Evolutionary conservation across 2,888 invertebrate genomes (phyloP).

Genomic region (Aleiodes alternator): DNA sequence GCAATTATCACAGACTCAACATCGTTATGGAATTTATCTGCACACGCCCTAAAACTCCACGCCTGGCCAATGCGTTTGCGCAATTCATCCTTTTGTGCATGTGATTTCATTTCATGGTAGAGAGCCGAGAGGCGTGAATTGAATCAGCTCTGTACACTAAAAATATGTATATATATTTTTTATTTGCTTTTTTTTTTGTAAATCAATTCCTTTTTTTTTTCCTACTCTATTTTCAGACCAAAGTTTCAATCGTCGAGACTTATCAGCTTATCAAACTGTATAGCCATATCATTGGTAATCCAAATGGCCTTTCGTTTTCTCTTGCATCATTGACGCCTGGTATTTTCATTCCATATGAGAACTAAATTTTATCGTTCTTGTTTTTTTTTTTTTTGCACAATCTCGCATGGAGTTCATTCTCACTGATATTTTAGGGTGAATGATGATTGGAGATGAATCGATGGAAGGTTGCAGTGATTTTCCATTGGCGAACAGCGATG

Average conservation of each 20-base stretch:
- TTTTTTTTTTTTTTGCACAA: neutral
- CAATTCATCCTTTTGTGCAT: conserved; percentile 38
- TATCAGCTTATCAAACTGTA: conserved; percentile 30
- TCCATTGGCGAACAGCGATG: too few species aligned
- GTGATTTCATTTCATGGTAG: conserved; percentile 8
- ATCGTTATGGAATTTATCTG: conserved; percentile 69
- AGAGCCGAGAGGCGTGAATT: conserved; percentile 25
- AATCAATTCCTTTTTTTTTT: conserved; percentile 6
- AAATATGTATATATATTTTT: conserved; percentile 8
- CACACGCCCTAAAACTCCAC: conserved; percentile 48
- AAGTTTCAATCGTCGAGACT: conserved; percentile 9
- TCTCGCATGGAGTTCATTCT: neutral
- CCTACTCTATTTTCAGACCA: conserved; percentile 5
- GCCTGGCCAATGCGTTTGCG: conserved; percentile 49
- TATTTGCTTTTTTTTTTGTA: conserved; percentile 6
- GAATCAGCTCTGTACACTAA: neutral
- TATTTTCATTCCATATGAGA: conserved; percentile 12
- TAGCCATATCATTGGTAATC: conserved; percentile 21
- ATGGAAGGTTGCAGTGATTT: too few species aligned
- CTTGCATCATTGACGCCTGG: conserved; percentile 2
- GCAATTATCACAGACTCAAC: conserved; percentile 56
- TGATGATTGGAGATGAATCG: neutral
- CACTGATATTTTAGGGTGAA: neutral
- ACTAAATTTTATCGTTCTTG: neutral
- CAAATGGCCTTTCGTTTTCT: conserved; percentile 22